These are phyloP conservation scores for Margarornis squamiger DNA, from an alignment of 2,797 vertebrate genomes.

Conservation along the genomic window DNA sequence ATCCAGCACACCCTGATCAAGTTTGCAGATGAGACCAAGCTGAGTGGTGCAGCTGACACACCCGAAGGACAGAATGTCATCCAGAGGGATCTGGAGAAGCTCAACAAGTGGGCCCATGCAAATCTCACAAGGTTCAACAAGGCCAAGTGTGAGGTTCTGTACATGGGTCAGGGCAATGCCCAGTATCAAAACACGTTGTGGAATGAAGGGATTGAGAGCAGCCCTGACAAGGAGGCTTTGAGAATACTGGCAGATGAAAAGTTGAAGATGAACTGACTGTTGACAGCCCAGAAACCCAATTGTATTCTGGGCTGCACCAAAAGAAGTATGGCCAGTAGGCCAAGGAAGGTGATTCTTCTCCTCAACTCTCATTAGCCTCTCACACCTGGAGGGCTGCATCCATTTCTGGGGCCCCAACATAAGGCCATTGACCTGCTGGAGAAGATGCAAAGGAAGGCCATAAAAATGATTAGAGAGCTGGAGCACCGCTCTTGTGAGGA, in stretches of 20 bases:
- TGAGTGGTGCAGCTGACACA: background rate
- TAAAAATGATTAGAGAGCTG: fast-evolving
- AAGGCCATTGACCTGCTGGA: background rate
- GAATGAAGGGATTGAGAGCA: background rate
- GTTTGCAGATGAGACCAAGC: background rate
- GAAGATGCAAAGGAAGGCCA: background rate
- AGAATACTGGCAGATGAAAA: background rate
- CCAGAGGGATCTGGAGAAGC: background rate
- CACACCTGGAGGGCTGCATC: no score
- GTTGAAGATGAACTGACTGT: background rate
- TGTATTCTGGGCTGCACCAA: background rate
- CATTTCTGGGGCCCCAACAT: background rate
- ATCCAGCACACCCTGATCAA: background rate
- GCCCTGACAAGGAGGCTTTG: background rate
- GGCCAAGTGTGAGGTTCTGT: background rate
- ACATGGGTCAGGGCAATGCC: background rate
- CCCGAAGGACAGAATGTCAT: background rate
- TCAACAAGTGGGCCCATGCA: background rate
- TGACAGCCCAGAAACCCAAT: background rate
- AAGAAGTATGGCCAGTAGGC: background rate
- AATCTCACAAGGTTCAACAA: background rate
- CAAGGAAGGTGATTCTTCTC: background rate
- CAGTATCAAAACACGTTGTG: background rate
- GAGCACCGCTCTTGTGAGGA: background rate
- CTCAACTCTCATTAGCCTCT: background rate